These are phyloP conservation scores for Acropternis orthonyx DNA, from an alignment of 2,797 vertebrate species.

Conservation along the genomic window DNA sequence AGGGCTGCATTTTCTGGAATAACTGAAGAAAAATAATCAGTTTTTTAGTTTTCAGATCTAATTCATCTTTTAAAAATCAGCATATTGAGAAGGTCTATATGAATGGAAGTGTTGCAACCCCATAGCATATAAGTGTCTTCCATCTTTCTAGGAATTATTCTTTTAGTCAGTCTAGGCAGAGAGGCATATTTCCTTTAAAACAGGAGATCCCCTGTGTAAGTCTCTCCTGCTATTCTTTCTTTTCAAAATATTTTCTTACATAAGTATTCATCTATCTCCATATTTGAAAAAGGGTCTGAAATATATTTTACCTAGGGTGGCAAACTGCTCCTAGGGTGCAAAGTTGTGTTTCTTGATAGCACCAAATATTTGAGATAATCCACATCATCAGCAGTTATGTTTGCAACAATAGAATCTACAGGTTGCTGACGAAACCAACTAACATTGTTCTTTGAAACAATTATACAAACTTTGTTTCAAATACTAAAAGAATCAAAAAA, in stretches of 20 bases:
- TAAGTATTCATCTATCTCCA: not conserved
- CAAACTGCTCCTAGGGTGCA: not conserved
- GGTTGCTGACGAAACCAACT: not conserved
- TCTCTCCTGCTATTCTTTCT: not conserved
- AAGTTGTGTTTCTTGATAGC: not conserved
- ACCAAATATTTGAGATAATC: not conserved
- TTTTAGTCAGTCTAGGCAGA: not conserved
- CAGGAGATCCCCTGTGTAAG: not conserved
- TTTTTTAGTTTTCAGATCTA: not conserved
- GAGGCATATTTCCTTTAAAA: not conserved
- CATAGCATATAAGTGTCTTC: not conserved
- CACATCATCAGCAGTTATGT: not conserved
- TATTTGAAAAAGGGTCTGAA: not conserved
- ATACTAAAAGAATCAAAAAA: not conserved
- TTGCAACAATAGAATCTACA: not conserved
- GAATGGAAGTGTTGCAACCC: not conserved
- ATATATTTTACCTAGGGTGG: not conserved
- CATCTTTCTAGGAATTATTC: not conserved
- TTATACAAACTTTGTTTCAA: not conserved
- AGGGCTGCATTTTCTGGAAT: not conserved
- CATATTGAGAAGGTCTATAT: not conserved
- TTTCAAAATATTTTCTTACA: not conserved
- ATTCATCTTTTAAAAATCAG: not conserved
- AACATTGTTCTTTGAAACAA: not conserved
- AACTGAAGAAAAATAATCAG: not conserved